Base-by-base conservation (phyloP, 2,797 vertebrate species). In the Coregonus suidteri region DNA sequence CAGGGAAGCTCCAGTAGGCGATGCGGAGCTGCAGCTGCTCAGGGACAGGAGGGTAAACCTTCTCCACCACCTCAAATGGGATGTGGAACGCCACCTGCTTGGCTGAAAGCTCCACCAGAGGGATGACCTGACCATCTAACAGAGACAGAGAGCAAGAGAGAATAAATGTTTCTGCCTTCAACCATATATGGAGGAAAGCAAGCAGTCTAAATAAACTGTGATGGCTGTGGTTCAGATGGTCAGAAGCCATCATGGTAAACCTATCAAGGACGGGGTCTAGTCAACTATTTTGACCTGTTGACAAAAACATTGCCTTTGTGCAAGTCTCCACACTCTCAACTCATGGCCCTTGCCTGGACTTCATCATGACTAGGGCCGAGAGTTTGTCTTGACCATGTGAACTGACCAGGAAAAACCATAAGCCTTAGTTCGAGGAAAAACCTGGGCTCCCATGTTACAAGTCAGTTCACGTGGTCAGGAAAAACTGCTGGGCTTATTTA, bases 51-150 rank as follows among this genome's bases (percentile, higher is more conserved):
- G 98, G 98, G 86, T 99, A 99, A 81, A 99, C 98, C 89, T 99
- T 99, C 91, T 99, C 98, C 83, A 99, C 98, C 75, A 99, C 98
- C 93, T 99, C 98, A 2, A 99, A 99, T 0, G 98, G 98, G 93
- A 99, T 99, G 92, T 99, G 97, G 94, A 99, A 99, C 0, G 98
- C 98, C 78, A 99, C 98, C 89, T 99, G 98, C 85, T 99, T 99
- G 73, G 98, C 98, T 70, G 98, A 98, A 72, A 99, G 88, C 90
- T 99, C 98, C 89, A 99, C 98, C 91, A 99, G 87, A 7, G 98
- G 97, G 82, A 97, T 99, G 84, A 99, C 98, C 88, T 97, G 94
- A 72, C 98, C 97, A 94, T 99, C 98, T 99, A 86, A 65, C 70
- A 85, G 74, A 81, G 16, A 70, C 30, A 67, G 37, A 41, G 31